Conservation (phyloP, 1,140 invertebrate genomes). For the Panagrolaimus sp. region DNA sequence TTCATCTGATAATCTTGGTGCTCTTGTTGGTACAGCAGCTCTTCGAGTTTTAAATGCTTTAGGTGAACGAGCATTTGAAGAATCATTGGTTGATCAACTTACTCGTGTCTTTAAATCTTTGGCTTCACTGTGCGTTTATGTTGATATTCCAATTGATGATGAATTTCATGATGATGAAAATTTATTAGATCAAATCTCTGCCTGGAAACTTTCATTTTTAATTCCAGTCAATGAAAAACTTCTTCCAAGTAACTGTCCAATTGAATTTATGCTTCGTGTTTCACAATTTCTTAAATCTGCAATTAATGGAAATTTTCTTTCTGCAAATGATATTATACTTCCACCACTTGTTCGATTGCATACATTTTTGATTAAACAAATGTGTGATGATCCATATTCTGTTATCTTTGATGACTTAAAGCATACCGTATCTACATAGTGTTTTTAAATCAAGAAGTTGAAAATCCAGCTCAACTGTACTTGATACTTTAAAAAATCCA, state of each 20-base stretch:
- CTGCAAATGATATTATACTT: not conserved
- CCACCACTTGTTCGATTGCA: not conserved
- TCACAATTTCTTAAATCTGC: slow-evolving; percentile 4
- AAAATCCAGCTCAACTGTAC: not conserved
- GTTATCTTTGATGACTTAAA: not conserved
- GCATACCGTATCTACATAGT: not conserved
- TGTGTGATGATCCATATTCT: not conserved
- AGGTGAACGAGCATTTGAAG: slow-evolving; percentile 72
- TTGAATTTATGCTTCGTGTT: not conserved
- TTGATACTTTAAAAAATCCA: not conserved
- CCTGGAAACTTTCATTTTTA: slow-evolving; percentile 8
- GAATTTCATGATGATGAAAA: not conserved
- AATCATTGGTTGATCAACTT: slow-evolving; percentile 65
- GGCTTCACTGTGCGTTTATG: slow-evolving; percentile 52
- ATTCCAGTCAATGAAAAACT: slow-evolving; percentile 14
- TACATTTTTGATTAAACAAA: slow-evolving; percentile 1
- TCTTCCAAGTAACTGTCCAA: not conserved
- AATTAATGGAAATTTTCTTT: not conserved
- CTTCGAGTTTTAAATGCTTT: slow-evolving; percentile 70
- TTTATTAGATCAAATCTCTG: not conserved
- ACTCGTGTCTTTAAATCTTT: slow-evolving; percentile 65
- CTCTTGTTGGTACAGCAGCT: slow-evolving; percentile 67
- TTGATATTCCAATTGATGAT: not conserved
- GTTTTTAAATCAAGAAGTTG: not conserved
- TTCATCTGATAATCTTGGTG: slow-evolving; percentile 57